These are phyloP conservation scores for Anas platyrhynchos DNA, from an alignment of 2,113 vertebrate genomes.

Conservation along the genomic window DNA sequence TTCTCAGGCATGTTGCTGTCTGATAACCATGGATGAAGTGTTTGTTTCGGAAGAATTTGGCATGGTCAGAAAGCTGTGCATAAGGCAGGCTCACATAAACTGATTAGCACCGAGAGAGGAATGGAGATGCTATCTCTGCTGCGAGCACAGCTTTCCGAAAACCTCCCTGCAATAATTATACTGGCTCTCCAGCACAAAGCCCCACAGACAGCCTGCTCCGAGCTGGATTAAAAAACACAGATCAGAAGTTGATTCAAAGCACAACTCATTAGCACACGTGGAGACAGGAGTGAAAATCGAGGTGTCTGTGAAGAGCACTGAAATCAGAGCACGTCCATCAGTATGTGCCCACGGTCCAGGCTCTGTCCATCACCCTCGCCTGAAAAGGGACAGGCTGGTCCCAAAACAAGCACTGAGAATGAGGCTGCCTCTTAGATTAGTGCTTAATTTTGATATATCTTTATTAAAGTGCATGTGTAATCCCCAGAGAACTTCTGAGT, in stretches of 20 bases:
- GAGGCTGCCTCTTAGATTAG: background rate
- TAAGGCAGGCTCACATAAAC: rapidly evolving
- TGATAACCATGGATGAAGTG: background rate
- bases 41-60: background rate
- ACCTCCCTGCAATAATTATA: background rate
- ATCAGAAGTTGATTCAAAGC: background rate
- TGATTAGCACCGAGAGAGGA: background rate
- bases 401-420: rapidly evolving
- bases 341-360: rapidly evolving
- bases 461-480: background rate
- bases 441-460: background rate
- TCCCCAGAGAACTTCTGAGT: rapidly evolving
- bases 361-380: no score
- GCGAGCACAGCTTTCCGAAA: background rate
- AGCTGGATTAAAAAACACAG: background rate
- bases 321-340: background rate
- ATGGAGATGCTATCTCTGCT: background rate
- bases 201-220: background rate
- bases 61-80: background rate
- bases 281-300: background rate
- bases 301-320: background rate
- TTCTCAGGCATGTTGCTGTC: background rate
- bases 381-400: background rate
- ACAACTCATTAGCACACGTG: background rate
- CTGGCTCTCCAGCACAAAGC: background rate